Conservation (phyloP, 1,140 invertebrate species). For the Neodiprion lecontei region DNA sequence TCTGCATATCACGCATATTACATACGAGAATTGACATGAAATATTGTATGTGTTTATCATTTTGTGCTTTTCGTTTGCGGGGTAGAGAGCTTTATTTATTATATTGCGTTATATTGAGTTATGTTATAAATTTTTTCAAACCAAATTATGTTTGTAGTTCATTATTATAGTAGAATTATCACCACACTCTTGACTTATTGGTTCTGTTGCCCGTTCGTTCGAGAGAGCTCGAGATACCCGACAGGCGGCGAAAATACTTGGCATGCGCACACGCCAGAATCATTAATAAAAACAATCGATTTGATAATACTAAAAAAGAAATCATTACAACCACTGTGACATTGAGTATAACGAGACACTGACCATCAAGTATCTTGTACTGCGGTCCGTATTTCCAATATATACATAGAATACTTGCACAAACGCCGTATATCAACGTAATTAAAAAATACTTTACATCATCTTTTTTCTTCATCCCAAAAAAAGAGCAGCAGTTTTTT, state of each 20-base stretch:
- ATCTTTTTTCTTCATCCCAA: background rate
- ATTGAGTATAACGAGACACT: slow-evolving; percentile 3
- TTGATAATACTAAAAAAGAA: too few relatives aligned
- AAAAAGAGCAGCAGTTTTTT: background rate
- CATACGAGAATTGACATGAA: background rate
- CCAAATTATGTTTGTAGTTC: slow-evolving; percentile 54
- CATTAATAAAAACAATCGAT: slow-evolving; percentile 16
- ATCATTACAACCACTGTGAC: background rate
- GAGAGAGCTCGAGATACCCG: slow-evolving; percentile 55
- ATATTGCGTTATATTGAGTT: slow-evolving; percentile 49
- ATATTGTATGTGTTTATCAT: slow-evolving; percentile 29
- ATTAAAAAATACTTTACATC: background rate
- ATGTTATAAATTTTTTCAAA: slow-evolving; percentile 45
- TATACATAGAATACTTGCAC: background rate
- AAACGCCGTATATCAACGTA: background rate
- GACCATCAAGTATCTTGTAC: background rate
- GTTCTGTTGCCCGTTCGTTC: slow-evolving; percentile 51
- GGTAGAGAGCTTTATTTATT: slow-evolving; percentile 70
- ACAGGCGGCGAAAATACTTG: slow-evolving; percentile 33
- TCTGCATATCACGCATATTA: background rate
- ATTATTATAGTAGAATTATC: slow-evolving; percentile 53
- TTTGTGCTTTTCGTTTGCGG: slow-evolving; percentile 63
- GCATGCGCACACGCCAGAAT: slow-evolving; percentile 52
- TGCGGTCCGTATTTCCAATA: background rate
- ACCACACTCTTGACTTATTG: slow-evolving; percentile 53